Base-by-base conservation (phyloP, 1,140 invertebrate species). In the Ceratitis capitata region DNA sequence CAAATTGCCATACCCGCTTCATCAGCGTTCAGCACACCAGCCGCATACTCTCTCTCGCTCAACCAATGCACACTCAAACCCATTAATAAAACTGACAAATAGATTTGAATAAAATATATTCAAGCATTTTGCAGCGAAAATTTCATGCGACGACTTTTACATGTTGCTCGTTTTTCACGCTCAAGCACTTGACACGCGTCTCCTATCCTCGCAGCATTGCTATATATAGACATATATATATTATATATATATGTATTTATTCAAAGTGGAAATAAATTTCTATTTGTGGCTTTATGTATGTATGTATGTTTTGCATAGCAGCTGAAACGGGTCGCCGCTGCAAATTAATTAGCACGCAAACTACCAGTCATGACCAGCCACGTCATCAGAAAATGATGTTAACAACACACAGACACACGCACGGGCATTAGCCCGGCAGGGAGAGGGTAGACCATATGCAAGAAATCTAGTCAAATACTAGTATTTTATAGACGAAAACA, bases 31-130 rank as follows among this genome's bases (percentile, higher is more conserved):
- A 9, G 1, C 4, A 4, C 2, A 6, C 0, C 58, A n/a, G 12
- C 26, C 58, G 29, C 26, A 2, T 10, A 5, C 26, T 14, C 14
- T 47, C 58, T 0, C 26, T 12, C 16, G 61, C 16, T 3, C 32
- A 69, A 1, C 29, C 16, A 14, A 14, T 2, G 14, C 10, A 69
- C 9, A 69, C 16, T n/a, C 32, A 69, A 69, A 19, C 4, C 14
- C 29, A 69, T 69, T 69, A 69, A 69, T 69, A 69, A 69, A 69
- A 29, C 61, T 69, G 61, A 69, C 61, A 69, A 69, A 69, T 69
- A 39, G 61, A 69, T 35, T 39, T 69, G 61, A 69, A 69, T 69
- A 35, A 69, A 69, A 69, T 69, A 69, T 69, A 69, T 69, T 69
- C 61, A 1, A 5, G 29, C 29, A 69, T 69, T 69, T 69, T 16